Base-by-base conservation (phyloP, 2,113 vertebrate genomes). In the Pteronura brasiliensis region DNA sequence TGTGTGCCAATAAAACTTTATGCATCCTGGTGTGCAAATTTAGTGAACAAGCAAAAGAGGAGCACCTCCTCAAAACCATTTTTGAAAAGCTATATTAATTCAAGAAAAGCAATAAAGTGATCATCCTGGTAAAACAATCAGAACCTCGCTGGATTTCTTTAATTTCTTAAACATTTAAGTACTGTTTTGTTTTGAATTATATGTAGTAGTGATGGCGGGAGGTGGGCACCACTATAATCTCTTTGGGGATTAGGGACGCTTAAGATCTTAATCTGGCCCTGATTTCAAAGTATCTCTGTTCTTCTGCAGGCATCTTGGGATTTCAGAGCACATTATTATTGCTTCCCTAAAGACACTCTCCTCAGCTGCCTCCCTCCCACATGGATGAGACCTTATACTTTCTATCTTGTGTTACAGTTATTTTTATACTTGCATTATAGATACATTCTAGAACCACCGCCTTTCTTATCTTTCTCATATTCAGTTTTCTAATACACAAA, bases 141-240 rank as follows among this genome's bases (percentile, higher is more conserved):
- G 52, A 82, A 79, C 44, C n/a, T 44, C 31, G 21, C 34, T 80
- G 18, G 21, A 29, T 55, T 81, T 90, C 83, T 85, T 94, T 61
- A 52, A 84, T n/a, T 77, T 36, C 76, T 93, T 71, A 63, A 81
- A 52, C 67, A 71, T 9, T 92, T 65, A 80, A 89, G 23, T 36
- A 6, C 39, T 34, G 3, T 72, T 95, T 96, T 83, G 80, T 67
- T 96, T 93, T 83, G 94, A 61, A 49, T 84, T 88, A 5, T 39
- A 42, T 10, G 12, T 81, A 29, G 20, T 34, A 4, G 36, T 55
- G 71, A 59, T 55, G 21, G 84, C 47, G 36, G 17, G 23, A 63
- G 7, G 9, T 59, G 67, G 25, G 29, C 42, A 27, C 12, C 21
- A 23, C 31, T 1, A 1, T 31, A 36, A 76, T 13, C 79, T 84